These are phyloP conservation scores for Lasiurus borealis DNA, from an alignment of 2,113 vertebrate species.

Conservation along the genomic window DNA sequence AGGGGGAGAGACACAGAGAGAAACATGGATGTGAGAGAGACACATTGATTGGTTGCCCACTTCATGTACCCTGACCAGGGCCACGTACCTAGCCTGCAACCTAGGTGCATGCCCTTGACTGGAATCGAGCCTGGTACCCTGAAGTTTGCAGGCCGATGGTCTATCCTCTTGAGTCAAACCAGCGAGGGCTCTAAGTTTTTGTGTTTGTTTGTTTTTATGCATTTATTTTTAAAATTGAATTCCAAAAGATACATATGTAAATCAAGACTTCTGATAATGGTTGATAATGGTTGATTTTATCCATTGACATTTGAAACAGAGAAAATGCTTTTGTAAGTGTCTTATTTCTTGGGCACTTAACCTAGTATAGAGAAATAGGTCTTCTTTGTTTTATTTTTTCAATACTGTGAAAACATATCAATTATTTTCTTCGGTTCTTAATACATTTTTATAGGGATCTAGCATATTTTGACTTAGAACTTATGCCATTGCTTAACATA, in stretches of 20 bases:
- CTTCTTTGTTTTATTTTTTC: not conserved
- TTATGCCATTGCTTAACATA: not conserved
- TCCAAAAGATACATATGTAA: not conserved
- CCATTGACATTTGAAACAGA: not conserved
- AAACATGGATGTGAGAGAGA: too few relatives aligned
- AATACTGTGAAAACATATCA: not conserved
- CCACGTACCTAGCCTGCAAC: not conserved
- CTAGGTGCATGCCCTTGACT: not conserved
- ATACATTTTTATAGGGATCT: not conserved
- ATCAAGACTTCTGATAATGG: not conserved
- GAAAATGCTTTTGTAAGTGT: not conserved
- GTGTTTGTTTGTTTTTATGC: too few relatives aligned
- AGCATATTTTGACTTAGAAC: not conserved
- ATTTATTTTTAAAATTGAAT: not conserved
- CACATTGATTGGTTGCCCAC: too few relatives aligned
- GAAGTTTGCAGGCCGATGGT: too few relatives aligned
- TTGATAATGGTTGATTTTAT: not conserved
- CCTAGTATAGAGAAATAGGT: not conserved
- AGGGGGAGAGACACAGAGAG: too few relatives aligned
- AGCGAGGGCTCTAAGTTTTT: too few relatives aligned
- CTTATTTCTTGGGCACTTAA: not conserved
- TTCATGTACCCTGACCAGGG: too few relatives aligned
- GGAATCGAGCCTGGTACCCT: too few relatives aligned
- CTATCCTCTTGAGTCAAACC: too few relatives aligned
- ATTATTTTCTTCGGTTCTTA: not conserved